Evolutionary conservation across 2,888 invertebrate species (phyloP).

Genomic region (Rhagophthalmus giganteus): DNA sequence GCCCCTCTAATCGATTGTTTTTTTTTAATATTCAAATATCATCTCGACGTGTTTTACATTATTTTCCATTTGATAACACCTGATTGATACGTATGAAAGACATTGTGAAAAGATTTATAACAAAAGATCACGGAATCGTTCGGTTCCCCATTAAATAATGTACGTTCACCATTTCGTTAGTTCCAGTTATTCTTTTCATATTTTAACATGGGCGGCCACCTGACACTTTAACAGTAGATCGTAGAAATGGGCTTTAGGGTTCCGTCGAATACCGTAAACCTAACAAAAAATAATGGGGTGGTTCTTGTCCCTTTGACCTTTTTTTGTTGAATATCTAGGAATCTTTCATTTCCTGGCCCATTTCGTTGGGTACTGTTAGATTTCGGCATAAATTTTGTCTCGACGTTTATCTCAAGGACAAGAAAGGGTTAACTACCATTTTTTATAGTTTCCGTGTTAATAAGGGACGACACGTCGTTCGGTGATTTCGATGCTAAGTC

Average conservation of each 20-base stretch:
- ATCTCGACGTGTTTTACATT: no score
- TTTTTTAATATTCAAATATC: no score
- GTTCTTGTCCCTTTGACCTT: conserved; percentile 33
- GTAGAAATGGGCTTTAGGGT: conserved; percentile 10
- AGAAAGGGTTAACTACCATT: not conserved
- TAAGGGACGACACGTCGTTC: not conserved
- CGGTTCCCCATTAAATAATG: conserved; percentile 27
- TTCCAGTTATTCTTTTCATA: conserved; percentile 31
- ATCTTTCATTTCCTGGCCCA: conserved; percentile 25
- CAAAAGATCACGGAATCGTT: not conserved
- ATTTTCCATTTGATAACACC: no score
- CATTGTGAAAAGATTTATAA: no score
- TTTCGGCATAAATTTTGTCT: not conserved
- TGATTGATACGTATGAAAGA: no score
- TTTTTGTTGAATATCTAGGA: conserved; percentile 33
- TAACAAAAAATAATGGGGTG: conserved; percentile 34
- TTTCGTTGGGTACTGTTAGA: conserved; percentile 31
- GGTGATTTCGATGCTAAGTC: not conserved
- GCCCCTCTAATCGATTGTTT: no score
- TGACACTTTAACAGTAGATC: conserved; percentile 34
- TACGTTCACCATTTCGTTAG: conserved; percentile 30
- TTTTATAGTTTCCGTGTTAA: not conserved
- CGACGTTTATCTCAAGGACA: not conserved
- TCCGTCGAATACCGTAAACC: conserved; percentile 30
- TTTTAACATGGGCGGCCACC: conserved; percentile 35